Base-by-base conservation (phyloP, 1,140 invertebrate species). In the Medauroidea extradentata region DNA sequence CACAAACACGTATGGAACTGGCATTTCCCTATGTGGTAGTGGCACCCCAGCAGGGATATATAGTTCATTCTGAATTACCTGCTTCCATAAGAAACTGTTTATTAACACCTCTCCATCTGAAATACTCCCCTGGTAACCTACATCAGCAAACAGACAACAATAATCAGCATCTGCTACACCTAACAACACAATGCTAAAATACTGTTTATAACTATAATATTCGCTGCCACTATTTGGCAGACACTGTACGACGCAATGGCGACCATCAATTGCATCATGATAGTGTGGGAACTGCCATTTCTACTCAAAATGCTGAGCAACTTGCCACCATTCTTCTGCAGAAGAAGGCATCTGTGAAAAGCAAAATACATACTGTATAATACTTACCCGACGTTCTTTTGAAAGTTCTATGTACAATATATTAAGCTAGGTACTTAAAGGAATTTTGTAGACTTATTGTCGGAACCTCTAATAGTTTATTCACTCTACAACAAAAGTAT, bases 181-280 rank as follows among this genome's bases (percentile, higher is more conserved):
- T 49, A 75, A 51, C 2, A 76, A 39, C 42, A 73, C 64, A 48
- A 75, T 68, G 38, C 67, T 71, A 59, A 65, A 68, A 43, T 62
- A 67, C 5, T 54, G 50, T 59, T 75, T 74, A 54, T 76, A 75
- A 61, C 74, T 74, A 44, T 61, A 73, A 61, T 67, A 71, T 29
- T 59, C 48, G 43, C 69, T 69, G n/a, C 71, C 69, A 55, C 53
- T 60, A 52, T 69, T 66, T 51, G 49, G 24, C 39, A 71, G 73
- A 34, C 29, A 34, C 29, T 34, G 29, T 34, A 34, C 29, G 4
- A 11, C 29, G 29, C 29, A 34, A 34, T 34, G 29, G 29, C 29
- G 29, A 27, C 62, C 59, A 38, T 65, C 55, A 19, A 65, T 57
- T 19, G 59, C 55, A 14, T 58, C 64, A 21, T 62, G 56, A 19